A percentile compares a stretch with the other conserved stretches of the same genome.
These are phyloP conservation scores for Astyanax mexicanus DNA, from an alignment of 2,797 vertebrate genomes.

Conservation along the genomic window DNA sequence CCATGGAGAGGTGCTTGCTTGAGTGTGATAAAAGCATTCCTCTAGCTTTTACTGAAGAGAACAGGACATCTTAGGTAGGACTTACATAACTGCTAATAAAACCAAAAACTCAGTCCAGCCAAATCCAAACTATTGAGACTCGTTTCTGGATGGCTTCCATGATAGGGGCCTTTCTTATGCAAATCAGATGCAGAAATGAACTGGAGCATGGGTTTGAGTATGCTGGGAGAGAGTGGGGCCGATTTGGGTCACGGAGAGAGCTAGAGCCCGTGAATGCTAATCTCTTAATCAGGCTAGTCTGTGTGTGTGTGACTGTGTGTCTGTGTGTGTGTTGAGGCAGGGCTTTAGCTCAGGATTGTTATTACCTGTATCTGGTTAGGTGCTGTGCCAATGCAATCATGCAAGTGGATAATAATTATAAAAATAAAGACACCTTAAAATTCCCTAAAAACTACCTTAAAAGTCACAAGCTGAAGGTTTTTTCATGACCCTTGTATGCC, in stretches of 20 bases:
- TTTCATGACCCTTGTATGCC: too few species aligned
- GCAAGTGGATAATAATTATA: too few species aligned
- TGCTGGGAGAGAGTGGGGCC: background rate
- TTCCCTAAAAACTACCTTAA: too few species aligned
- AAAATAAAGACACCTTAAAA: background rate
- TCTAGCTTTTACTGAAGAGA: background rate
- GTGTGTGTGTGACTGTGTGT: too few species aligned
- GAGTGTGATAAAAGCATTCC: background rate
- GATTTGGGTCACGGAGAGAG: constrained; percentile 51
- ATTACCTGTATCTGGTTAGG: background rate
- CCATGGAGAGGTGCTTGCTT: background rate
- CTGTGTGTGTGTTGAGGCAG: constrained; percentile 1
- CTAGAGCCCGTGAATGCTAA: constrained; percentile 51
- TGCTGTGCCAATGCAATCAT: background rate
- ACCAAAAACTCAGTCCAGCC: background rate
- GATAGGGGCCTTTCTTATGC: background rate
- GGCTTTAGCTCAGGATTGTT: background rate
- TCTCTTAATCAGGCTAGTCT: constrained; percentile 59
- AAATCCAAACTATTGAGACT: too few species aligned
- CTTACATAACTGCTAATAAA: background rate
- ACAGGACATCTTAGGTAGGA: background rate
- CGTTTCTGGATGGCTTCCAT: background rate
- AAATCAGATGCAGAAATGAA: too few species aligned
- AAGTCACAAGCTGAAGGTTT: too few species aligned
- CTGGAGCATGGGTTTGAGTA: background rate